These are phyloP conservation scores for Paragorgia papillata DNA, from an alignment of 92 coral and sea anemone species.

Conservation along the genomic window DNA sequence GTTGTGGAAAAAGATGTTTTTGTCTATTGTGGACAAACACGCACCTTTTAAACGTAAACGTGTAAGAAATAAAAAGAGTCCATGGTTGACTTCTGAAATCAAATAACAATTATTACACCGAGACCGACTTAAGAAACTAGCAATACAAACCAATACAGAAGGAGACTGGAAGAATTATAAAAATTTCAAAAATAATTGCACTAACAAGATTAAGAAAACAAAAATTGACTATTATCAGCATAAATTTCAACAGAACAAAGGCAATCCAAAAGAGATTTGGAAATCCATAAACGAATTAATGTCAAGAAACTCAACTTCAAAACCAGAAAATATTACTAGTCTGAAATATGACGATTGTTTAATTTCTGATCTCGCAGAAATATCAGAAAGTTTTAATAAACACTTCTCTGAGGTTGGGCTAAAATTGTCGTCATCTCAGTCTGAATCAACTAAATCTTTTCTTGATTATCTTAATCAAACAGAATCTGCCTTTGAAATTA, in stretches of 20 bases:
- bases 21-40: too few relatives aligned
- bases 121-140: not conserved
- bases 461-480: not conserved
- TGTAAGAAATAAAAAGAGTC: not conserved
- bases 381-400: not conserved
- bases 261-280: not conserved
- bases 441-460: not conserved
- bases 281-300: not conserved
- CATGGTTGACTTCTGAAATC: not conserved
- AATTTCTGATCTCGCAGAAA: not conserved
- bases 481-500: not conserved
- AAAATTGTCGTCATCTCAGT: not conserved
- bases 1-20: too few relatives aligned
- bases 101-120: not conserved
- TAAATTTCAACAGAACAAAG: not conserved
- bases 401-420: not conserved
- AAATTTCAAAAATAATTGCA: not conserved
- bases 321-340: not conserved
- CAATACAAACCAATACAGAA: not conserved
- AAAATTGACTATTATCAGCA: not conserved
- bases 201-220: not conserved
- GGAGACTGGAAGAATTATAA: not conserved
- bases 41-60: too few relatives aligned
- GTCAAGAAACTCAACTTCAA: not conserved
- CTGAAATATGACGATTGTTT: not conserved